Evolutionary conservation across 2,888 invertebrate genomes (phyloP), one percentile per base, ranked within the genome.

Genomic region (Craniophora ligustri): DNA sequence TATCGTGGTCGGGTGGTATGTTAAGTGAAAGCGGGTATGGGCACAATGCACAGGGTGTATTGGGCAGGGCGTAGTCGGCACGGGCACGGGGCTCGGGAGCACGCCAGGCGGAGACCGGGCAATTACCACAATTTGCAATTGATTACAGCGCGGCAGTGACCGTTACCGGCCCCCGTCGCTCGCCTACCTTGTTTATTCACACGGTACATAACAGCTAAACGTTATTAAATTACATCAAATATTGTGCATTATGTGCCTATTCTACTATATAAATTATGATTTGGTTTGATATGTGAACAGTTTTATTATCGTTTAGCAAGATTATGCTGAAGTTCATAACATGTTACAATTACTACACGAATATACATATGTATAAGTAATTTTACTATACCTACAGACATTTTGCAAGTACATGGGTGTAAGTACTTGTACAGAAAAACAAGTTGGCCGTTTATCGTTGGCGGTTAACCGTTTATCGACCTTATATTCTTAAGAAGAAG

Each of bases 91-190:
- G 63, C 44, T 45, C 31, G 36, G 51, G 56, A 35, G 62, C 60
- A 31, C 31, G 31, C 38, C 78, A 73, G 72, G 72, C 61, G 68
- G 67, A 76, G 75, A 72, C 64, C 57, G 57, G 63, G 67, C 80
- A 76, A 82, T 79, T 77, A 81, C 81, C 82, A 78, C 86, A 85
- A 85, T 86, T 83, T 81, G 82, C 84, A 84, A 88, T 87, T 88
- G 87, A 87, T 86, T 86, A 84, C 84, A 71, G 64, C 66, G 61
- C 61, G 68, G 64, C 73, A 55, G 67, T 72, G 75, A 79, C 80
- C 79, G 71, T 75, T 73, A 68, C 67, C 65, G 67, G 73, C 57
- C 67, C 78, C 64, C 56, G 50, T 26, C 38, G 16, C 23, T 53
- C 55, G 41, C 63, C 63, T 63, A 72, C 68, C 67, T 75, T 77